Evolutionary conservation across 2,113 vertebrate species (phyloP).

Genomic region (Perognathus longimembris): DNA sequence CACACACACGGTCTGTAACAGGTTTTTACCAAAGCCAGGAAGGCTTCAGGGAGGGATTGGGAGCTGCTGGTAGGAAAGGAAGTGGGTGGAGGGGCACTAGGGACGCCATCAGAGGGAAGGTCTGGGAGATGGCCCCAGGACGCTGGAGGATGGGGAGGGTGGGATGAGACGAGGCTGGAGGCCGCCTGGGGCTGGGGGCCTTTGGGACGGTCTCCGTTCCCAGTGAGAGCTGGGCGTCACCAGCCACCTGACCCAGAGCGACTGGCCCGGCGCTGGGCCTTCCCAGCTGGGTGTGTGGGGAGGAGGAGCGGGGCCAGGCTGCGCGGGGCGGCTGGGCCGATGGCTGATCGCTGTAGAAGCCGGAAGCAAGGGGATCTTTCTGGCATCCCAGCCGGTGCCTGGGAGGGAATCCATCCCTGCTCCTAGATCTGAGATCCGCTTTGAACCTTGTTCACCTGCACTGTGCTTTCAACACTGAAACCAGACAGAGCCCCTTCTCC

Average conservation of each 20-base stretch:
- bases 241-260: not conserved
- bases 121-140: too few relatives aligned
- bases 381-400: rapidly evolving
- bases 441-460: slow-evolving; percentile 47
- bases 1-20: too few relatives aligned
- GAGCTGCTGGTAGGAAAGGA: too few relatives aligned
- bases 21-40: not conserved
- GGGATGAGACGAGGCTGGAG: not conserved
- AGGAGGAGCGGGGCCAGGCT: too few relatives aligned
- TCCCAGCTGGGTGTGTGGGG: rapidly evolving
- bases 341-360: too few relatives aligned
- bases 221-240: too few relatives aligned
- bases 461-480: not conserved
- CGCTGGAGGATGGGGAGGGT: not conserved
- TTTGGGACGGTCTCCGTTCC: not conserved
- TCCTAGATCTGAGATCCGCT: not conserved
- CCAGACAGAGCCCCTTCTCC: not conserved
- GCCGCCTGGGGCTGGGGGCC: not conserved
- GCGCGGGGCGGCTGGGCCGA: too few relatives aligned
- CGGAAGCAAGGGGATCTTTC: rapidly evolving
- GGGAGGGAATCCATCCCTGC: not conserved
- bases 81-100: not conserved
- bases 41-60: not conserved
- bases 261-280: not conserved
- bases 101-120: rapidly evolving